These are phyloP conservation scores for Mobula hypostoma DNA, from an alignment of 2,113 vertebrate species.

Conservation along the genomic window DNA sequence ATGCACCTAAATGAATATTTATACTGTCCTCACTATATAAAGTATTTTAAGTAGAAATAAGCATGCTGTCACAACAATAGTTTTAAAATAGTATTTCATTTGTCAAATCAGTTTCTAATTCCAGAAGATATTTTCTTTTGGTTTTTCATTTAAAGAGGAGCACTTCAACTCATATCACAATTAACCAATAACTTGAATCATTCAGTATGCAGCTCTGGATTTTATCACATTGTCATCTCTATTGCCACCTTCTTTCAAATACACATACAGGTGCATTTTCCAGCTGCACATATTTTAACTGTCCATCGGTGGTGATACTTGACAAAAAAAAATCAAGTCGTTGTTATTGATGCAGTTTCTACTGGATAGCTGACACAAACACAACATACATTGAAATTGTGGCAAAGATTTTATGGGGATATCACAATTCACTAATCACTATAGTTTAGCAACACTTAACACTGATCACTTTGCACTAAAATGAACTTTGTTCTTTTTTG, in stretches of 20 bases:
- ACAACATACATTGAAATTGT: neutral
- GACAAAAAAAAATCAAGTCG: too few relatives aligned
- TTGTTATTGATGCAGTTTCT: too few relatives aligned
- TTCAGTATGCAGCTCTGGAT: neutral
- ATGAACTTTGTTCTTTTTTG: too few relatives aligned
- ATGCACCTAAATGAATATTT: neutral
- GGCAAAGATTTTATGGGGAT: neutral
- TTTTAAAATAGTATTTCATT: neutral
- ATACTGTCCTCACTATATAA: neutral
- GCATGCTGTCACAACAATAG: neutral
- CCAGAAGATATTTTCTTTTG: too few relatives aligned
- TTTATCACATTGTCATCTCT: neutral
- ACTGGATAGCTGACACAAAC: neutral
- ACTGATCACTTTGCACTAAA: too few relatives aligned
- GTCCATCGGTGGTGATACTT: too few relatives aligned
- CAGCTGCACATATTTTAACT: neutral
- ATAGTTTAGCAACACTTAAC: too few relatives aligned
- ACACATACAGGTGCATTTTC: neutral
- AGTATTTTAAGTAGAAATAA: neutral
- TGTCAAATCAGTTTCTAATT: neutral
- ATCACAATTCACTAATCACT: neutral
- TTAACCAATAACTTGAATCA: neutral
- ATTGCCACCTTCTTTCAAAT: neutral
- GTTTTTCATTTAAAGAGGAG: too few relatives aligned
- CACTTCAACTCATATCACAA: neutral